A percentile compares a stretch with the other conserved stretches of the same genome.
phyloP scores from a whole-genome alignment of 2,888 invertebrate species.

The Cosmorhoe ocellata region DNA sequence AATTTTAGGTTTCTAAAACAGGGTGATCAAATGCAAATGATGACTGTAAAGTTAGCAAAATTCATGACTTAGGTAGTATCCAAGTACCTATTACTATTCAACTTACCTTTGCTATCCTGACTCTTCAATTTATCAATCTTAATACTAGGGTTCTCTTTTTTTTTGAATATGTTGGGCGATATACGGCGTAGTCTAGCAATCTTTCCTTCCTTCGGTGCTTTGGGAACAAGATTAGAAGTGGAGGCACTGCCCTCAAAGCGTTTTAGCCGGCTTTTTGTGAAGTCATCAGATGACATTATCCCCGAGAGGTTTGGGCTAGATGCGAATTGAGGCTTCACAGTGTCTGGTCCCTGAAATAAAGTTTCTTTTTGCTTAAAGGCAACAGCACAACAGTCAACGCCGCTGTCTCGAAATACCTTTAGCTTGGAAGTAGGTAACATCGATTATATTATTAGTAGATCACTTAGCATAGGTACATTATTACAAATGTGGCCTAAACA shows the following conservation, averaged over 20 bases:
- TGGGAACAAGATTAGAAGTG: conserved; percentile 54
- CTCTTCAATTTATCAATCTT: conserved; percentile 46
- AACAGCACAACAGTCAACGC: too few relatives aligned
- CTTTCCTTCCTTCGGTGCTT: conserved; percentile 50
- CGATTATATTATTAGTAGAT: too few relatives aligned
- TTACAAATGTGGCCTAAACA: too few relatives aligned
- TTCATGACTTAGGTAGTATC: too few relatives aligned
- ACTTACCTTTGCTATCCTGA: conserved; percentile 49
- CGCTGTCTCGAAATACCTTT: too few relatives aligned
- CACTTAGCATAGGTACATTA: too few relatives aligned
- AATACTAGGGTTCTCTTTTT: conserved; percentile 42
- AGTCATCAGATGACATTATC: conserved; percentile 46
- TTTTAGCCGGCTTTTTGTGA: conserved; percentile 48
- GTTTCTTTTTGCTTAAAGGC: too few relatives aligned
- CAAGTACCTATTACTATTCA: too few relatives aligned
- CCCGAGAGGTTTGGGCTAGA: conserved; percentile 70
- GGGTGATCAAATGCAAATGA: too few relatives aligned
- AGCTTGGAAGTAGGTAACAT: too few relatives aligned
- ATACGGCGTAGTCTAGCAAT: conserved; percentile 55
- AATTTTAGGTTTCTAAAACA: too few relatives aligned
- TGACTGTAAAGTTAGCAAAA: too few relatives aligned
- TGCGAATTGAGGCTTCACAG: conserved; percentile 61
- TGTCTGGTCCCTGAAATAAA: conserved; percentile 52
- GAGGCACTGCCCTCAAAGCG: conserved; percentile 64
- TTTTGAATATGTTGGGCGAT: conserved; percentile 63